Evolutionary conservation across 2,113 vertebrate species (phyloP), one percentile per base, ranked within the genome.

Genomic region (Salminus brasiliensis): DNA sequence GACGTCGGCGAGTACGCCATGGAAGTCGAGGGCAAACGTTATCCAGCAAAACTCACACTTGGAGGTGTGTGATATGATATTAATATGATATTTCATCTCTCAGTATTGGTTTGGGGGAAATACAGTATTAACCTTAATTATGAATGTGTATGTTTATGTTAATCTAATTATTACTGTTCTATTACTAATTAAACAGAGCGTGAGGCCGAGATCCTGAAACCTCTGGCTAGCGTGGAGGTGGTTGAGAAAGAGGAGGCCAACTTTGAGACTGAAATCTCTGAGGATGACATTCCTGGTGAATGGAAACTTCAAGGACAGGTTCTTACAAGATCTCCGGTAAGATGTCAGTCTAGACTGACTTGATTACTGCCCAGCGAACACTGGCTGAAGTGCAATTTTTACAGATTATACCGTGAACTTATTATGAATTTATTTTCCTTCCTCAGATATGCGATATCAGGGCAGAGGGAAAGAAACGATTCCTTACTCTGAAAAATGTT

Each of bases 221-320:
- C 97, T 0, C 89, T 98, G 87, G 90, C 93, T 72, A 97, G 98
- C 55, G 93, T 98, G 66, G 97, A 96, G 49, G 89, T 98, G 80
- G 92, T 94, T 4, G 98, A 99, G 89, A 98, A 98, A 86, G 93
- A 96, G 84, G 96, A 95, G n/a, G 97, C 96, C 70, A 90, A 63
- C 83, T 99, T 99, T 89, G 97, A 97, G 77, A 94, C 96, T 1
- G 97, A 98, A 90, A 99, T 99, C 88, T 98, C 97, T 4, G 97
- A 98, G 79, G 93, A 91, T 0, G 98, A 99, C 68, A 62, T 99
- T 87, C 92, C 95, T 55, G 97, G 97, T 60, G 94, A 99, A 87
- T 99, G 98, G 98, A 99, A 98, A 87, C 93, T 98, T 73, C 97
- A 96, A 91, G 97, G 97, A 84, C 95, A 98, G 85, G 78, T 94